Base-by-base conservation (phyloP, 2,888 invertebrate species). In the Synergus gifuensis region DNA sequence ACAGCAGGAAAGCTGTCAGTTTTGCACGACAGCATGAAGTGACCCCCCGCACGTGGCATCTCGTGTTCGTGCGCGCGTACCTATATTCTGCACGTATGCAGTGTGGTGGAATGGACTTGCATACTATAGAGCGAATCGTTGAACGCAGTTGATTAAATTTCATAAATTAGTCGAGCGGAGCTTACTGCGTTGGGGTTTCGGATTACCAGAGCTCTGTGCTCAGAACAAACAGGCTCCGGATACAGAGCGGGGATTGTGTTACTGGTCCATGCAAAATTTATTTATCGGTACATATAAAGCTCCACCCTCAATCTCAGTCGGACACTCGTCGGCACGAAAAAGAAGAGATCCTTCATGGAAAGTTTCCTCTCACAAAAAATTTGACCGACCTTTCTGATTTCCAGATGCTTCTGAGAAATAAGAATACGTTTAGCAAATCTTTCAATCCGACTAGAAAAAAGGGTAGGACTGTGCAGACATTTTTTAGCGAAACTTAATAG, bases 111-210 rank as follows among this genome's bases (percentile, higher is more conserved):
- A 49, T 18, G 63, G 69, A 81, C 76, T 40, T 69, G 69, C n/a
- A 22, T 60, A 22, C 18, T 76, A 42, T 62, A 81, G 69, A 76
- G 79, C 63, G 76, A 64, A 77, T 46, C 67, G 58, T 22, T 73
- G 77, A 67, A 60, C 85, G 86, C 86, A 88, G 87, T 89, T 87
- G 89, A 89, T 89, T 89, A 85, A 89, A 89, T 89, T 89, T 89
- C 89, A 89, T 85, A 88, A 89, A 89, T 88, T 87, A 89, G 87
- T 88, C 87, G 86, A 87, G 87, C 85, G 86, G 78, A 82, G 85
- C 85, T 88, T 87, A 87, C 88, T 83, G 84, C 83, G 76, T 81
- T 81, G 83, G 83, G 80, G 86, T 86, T 84, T 87, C 87, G 84
- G 84, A 82, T 87, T 86, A 86, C 85, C 81, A 79, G 64, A 76